These are phyloP conservation scores for Poliocrania exsul DNA, from an alignment of 2,797 vertebrate genomes.

Conservation along the genomic window DNA sequence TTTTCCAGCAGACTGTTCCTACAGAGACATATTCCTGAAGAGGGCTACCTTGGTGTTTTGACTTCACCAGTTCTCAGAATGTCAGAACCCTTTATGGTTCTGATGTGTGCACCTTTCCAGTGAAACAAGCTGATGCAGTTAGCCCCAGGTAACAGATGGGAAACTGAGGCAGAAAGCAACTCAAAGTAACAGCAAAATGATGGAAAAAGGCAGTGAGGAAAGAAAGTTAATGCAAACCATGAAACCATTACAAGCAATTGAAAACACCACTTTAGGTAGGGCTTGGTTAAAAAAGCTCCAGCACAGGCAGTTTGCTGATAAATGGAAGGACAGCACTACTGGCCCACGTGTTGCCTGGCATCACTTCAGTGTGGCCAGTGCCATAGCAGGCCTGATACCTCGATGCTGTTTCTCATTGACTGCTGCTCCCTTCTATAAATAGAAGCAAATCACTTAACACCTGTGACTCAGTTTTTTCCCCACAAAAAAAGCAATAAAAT, in stretches of 20 bases:
- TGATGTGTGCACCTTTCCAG: neutral
- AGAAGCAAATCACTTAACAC: neutral
- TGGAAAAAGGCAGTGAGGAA: neutral
- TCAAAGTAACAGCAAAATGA: neutral
- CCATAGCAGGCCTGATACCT: rapidly evolving
- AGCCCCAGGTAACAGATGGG: neutral
- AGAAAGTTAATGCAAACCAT: neutral
- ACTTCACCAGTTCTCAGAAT: neutral
- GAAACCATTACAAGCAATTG: neutral
- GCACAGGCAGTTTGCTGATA: neutral
- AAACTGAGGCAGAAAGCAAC: conserved; percentile 9
- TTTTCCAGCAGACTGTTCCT: neutral
- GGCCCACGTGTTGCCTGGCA: neutral
- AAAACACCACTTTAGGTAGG: neutral
- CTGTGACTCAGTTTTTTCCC: neutral
- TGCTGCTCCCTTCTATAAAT: neutral
- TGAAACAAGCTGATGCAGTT: neutral
- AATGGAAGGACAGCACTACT: neutral
- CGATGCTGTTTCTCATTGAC: neutral
- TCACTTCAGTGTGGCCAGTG: neutral
- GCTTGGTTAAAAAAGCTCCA: neutral
- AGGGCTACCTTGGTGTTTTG: neutral
- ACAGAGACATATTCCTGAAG: neutral
- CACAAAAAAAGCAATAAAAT: neutral
- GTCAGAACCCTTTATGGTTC: neutral